Percentiles rank a stretch among this genome's conserved stretches.
Conservation (phyloP, 2,797 vertebrate genomes). For the Gambelia wislizenii region DNA sequence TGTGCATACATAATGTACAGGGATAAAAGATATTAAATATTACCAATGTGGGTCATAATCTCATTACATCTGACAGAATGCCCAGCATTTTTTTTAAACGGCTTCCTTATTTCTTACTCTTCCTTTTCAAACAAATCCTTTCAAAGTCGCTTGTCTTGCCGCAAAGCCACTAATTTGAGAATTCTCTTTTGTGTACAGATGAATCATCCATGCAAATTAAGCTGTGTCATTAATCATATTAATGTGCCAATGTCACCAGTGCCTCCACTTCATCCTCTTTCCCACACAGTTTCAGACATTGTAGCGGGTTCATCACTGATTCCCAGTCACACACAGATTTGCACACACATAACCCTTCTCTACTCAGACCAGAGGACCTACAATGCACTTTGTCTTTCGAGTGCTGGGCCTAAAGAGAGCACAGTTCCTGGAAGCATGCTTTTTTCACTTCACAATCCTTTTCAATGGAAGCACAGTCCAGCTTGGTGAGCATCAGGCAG, state of each 20-base stretch:
- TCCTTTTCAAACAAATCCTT: background rate
- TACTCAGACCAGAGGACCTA: background rate
- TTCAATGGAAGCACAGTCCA: background rate
- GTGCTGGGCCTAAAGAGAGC: background rate
- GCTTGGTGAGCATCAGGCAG: background rate
- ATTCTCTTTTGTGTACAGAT: background rate
- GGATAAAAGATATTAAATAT: slow-evolving; percentile 14
- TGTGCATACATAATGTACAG: slow-evolving; percentile 6
- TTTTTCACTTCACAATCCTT: background rate
- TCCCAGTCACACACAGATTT: background rate
- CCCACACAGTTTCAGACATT: background rate
- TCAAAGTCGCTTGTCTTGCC: background rate
- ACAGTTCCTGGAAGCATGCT: background rate
- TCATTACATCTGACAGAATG: background rate
- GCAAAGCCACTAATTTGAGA: background rate
- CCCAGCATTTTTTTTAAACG: background rate
- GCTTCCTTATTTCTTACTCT: background rate
- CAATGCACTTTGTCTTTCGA: background rate
- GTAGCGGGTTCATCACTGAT: background rate
- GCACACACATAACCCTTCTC: no score
- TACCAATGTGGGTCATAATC: slow-evolving; percentile 21
- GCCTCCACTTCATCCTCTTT: accelerated
- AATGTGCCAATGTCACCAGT: background rate
- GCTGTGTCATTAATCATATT: slow-evolving; percentile 23
- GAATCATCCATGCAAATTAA: slow-evolving; percentile 39